Evolutionary conservation across 2,888 invertebrate species (phyloP).

Genomic region (Orthonevra nobilis): DNA sequence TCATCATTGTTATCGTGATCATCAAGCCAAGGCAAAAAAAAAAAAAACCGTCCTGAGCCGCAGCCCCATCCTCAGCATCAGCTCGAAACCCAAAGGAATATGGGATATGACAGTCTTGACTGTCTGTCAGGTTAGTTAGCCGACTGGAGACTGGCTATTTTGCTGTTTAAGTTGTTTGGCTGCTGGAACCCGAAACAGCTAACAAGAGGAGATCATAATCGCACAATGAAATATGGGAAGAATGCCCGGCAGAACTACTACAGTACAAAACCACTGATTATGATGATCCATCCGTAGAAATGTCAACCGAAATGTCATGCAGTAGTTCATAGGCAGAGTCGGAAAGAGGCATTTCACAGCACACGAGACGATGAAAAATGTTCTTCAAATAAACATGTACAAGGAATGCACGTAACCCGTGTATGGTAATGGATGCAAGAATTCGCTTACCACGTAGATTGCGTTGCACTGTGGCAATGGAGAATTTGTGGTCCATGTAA

Average conservation of each 20-base stretch:
- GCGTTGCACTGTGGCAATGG: neutral
- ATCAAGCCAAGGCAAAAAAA: conserved; percentile 3
- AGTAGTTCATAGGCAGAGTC: conserved; percentile 54
- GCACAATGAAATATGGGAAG: conserved; percentile 67
- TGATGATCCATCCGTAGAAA: conserved; percentile 50
- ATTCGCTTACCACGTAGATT: conserved; percentile 1
- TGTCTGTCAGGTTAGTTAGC: conserved; percentile 68
- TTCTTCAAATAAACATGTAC: conserved; percentile 1
- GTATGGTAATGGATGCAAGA: conserved; percentile 24
- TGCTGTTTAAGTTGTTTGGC: no score
- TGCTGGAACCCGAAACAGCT: conserved; percentile 30
- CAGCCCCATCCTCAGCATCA: no score
- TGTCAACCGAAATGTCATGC: conserved; percentile 65
- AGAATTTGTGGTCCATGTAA: conserved; percentile 56
- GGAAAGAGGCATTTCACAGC: conserved; percentile 38
- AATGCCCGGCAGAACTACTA: conserved; percentile 62
- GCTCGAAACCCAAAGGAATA: conserved; percentile 52
- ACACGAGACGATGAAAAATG: conserved; percentile 57
- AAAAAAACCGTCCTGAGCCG: conserved; percentile 36
- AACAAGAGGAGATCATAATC: conserved; percentile 67
- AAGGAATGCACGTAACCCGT: conserved; percentile 19
- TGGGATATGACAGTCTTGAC: conserved; percentile 60
- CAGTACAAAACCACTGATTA: conserved; percentile 39
- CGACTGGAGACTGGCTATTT: no score
- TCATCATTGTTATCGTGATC: conserved; percentile 51